phyloP scores from a whole-genome alignment of 1,140 invertebrate species.

The Ceratina australensis region DNA sequence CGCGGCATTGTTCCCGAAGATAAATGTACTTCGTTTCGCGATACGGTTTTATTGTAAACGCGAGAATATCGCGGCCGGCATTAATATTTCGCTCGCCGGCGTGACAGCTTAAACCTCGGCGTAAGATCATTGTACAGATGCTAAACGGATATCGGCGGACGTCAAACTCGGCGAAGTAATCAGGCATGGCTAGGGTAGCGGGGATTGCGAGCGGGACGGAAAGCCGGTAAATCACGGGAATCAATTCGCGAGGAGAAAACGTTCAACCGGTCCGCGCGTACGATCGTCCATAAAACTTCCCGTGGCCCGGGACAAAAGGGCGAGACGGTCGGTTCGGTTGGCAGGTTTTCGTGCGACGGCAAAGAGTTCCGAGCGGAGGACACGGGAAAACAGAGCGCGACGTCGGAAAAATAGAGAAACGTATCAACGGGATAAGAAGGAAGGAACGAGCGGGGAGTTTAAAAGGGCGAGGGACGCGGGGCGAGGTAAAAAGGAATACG shows the following conservation, averaged over 20 bases:
- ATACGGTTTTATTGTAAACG: too few species aligned
- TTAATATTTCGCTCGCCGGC: too few species aligned
- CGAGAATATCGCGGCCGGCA: too few species aligned
- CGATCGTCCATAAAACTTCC: conserved; percentile 37
- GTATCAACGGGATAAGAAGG: neutral
- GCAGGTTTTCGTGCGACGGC: neutral
- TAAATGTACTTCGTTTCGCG: too few species aligned
- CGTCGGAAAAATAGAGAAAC: conserved; percentile 10
- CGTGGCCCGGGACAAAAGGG: conserved; percentile 15
- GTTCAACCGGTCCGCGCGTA: conserved; percentile 21
- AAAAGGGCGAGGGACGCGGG: neutral
- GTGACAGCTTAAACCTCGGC: neutral
- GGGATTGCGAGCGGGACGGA: neutral
- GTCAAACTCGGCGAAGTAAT: conserved; percentile 6
- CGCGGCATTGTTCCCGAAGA: too few species aligned
- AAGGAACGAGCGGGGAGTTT: neutral
- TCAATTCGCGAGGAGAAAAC: conserved; percentile 27
- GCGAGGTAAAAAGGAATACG: neutral
- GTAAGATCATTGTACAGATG: neutral
- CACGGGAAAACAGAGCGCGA: conserved; percentile 20
- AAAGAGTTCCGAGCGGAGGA: neutral
- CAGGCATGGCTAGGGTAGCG: neutral
- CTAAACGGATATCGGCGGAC: neutral
- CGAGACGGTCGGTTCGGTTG: neutral
- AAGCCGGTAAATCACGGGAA: conserved; percentile 33